Evolutionary conservation across 2,888 invertebrate genomes (phyloP).

Genomic region (Dexiosoma caninum): DNA sequence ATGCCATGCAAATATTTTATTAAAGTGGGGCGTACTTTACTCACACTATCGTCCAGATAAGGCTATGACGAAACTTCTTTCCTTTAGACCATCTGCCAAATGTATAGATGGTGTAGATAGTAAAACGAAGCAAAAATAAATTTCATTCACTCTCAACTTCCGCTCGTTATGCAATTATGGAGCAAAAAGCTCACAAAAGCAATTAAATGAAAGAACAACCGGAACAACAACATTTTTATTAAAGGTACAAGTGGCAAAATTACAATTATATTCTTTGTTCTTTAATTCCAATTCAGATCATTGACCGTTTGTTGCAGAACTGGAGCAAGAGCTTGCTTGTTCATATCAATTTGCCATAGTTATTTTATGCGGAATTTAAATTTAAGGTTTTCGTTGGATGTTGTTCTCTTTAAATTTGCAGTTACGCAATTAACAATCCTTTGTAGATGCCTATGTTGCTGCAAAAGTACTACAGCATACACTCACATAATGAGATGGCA

Average conservation of each 20-base stretch:
- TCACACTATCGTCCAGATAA: too few relatives aligned
- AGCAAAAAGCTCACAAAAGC: not conserved
- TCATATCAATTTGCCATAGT: not conserved
- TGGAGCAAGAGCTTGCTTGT: not conserved
- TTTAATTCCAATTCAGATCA: not conserved
- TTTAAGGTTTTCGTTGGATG: not conserved
- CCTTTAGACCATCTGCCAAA: not conserved
- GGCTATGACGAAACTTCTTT: too few relatives aligned
- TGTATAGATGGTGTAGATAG: not conserved
- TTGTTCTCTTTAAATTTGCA: not conserved
- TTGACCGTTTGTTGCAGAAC: conserved; percentile 7
- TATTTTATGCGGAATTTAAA: not conserved
- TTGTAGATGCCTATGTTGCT: too few relatives aligned
- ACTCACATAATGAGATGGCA: too few relatives aligned
- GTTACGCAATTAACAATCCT: too few relatives aligned
- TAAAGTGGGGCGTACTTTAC: too few relatives aligned
- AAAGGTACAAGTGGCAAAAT: not conserved
- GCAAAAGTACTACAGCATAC: too few relatives aligned
- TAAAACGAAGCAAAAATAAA: too few relatives aligned
- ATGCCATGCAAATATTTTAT: too few relatives aligned
- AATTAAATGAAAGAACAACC: not conserved
- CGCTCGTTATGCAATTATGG: conserved; percentile 24
- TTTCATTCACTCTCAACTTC: not conserved
- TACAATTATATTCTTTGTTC: not conserved
- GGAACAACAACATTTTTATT: not conserved